Evolutionary conservation across 2,888 invertebrate species (phyloP).

Genomic region (Saturnia japonica): DNA sequence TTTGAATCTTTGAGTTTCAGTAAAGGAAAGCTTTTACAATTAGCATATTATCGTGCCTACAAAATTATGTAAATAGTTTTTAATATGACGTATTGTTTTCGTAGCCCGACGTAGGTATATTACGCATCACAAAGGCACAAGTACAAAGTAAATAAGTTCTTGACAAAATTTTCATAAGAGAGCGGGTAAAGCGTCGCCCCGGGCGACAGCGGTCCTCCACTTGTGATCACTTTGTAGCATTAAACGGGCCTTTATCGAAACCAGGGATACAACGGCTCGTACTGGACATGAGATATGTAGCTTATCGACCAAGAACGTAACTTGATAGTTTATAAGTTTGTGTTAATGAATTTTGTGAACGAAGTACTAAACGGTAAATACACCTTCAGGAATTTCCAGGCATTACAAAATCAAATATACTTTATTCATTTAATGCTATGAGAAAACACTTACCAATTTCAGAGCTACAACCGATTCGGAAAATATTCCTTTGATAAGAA

Average conservation of each 20-base stretch:
- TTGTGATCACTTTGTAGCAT: slow-evolving; percentile 72
- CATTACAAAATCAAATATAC: too few species aligned
- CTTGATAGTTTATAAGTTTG: slow-evolving; percentile 8
- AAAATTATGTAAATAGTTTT: background rate
- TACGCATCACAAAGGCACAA: slow-evolving; percentile 16
- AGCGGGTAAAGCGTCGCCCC: slow-evolving; percentile 63
- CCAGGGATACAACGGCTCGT: slow-evolving; percentile 40
- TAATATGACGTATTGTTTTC: slow-evolving; percentile 19
- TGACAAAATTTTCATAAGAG: slow-evolving; percentile 69
- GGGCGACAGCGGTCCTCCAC: slow-evolving; percentile 61
- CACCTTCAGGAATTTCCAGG: too few species aligned
- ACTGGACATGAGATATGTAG: slow-evolving; percentile 43
- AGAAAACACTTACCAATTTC: too few species aligned
- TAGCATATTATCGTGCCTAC: background rate
- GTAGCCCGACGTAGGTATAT: slow-evolving; percentile 21
- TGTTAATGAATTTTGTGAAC: background rate
- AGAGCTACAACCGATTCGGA: too few species aligned
- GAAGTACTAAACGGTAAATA: too few species aligned
- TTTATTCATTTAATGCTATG: too few species aligned
- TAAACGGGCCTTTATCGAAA: slow-evolving; percentile 67
- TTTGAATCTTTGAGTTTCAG: too few species aligned
- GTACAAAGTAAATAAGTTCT: slow-evolving; percentile 36
- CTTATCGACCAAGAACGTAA: slow-evolving; percentile 42
- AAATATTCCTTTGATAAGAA: too few species aligned
- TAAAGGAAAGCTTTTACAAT: background rate